Evolutionary conservation across 2,888 invertebrate genomes (phyloP), one percentile per base, ranked within the genome.

Genomic region (Drosophila greeni): DNA sequence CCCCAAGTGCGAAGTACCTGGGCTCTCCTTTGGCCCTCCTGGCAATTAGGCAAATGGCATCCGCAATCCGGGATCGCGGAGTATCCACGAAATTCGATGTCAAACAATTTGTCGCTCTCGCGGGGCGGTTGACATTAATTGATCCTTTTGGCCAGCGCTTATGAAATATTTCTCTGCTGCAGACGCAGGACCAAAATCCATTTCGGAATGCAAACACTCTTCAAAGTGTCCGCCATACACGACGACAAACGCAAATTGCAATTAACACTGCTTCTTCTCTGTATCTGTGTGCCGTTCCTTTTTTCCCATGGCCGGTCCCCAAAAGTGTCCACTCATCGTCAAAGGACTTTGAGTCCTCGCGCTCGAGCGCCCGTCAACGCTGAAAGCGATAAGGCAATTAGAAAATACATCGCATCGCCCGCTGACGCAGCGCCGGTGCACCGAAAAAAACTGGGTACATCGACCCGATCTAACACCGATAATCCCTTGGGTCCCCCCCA

Each of bases 331-430:
- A 82, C 73, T 85, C 79, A 77, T 75, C 72, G 77, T 76, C 77
- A 84, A 82, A 82, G 85, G 83, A 74, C 75, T 85, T 78, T 74
- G 76, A 72, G 55, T 68, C 52, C 62, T 64, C 61, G 62, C 66
- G 73, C 69, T 65, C 56, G 75, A 76, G 66, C 75, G 84, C 82
- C 67, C 68, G 75, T 70, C 74, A 74, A 66, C 75, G 62, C 73
- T 82, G 85, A 85, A 80, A 86, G 85, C 84, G 85, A 86, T 86
- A 86, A 85, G 86, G 85, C 86, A 86, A 86, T 86, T 86, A 86
- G 77, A 75, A 65, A 61, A 70, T 53, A 56, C 69, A 71, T 36
- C 54, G 45, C 56, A 49, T 56, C 58, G 58, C 34, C 42, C 34
- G 64, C 53, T 58, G 65, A 54, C 54, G 45, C 45, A 37, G 45